Conservation (phyloP, 2,113 vertebrate species). For the Larimichthys polyactis region DNA sequence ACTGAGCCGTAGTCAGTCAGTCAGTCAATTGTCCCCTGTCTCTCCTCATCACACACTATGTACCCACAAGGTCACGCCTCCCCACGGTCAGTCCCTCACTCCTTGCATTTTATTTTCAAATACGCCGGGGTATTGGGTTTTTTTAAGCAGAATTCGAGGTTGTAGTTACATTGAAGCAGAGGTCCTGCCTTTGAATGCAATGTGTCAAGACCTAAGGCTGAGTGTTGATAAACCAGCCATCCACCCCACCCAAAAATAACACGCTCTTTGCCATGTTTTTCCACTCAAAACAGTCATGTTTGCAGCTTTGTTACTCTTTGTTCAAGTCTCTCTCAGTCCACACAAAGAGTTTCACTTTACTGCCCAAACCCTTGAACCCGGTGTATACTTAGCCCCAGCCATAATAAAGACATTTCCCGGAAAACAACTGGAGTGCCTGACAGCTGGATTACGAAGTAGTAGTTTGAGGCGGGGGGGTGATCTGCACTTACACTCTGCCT, state of each 20-base stretch:
- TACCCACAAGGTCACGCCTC: neutral
- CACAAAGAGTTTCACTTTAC: neutral
- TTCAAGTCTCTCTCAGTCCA: neutral
- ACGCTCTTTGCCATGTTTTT: too few species aligned
- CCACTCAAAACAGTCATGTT: too few species aligned
- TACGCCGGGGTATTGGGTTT: neutral
- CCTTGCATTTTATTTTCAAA: neutral
- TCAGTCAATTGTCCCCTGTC: neutral
- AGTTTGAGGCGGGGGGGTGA: neutral
- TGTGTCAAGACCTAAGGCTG: too few species aligned
- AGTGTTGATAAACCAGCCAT: too few species aligned
- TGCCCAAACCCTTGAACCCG: neutral
- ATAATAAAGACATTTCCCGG: neutral
- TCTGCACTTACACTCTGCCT: conserved; percentile 83
- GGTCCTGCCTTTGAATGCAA: neutral
- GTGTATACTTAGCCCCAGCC: neutral
- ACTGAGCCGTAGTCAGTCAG: too few species aligned
- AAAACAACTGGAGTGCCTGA: neutral
- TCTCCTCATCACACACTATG: neutral
- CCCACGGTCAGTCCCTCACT: neutral
- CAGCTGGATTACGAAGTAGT: neutral
- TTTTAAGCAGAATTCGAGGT: too few species aligned
- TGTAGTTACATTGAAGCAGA: neutral
- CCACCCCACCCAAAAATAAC: too few species aligned
- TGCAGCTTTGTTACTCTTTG: too few species aligned